Conservation (phyloP, 1,140 invertebrate genomes). For the Pectinophora gossypiella region DNA sequence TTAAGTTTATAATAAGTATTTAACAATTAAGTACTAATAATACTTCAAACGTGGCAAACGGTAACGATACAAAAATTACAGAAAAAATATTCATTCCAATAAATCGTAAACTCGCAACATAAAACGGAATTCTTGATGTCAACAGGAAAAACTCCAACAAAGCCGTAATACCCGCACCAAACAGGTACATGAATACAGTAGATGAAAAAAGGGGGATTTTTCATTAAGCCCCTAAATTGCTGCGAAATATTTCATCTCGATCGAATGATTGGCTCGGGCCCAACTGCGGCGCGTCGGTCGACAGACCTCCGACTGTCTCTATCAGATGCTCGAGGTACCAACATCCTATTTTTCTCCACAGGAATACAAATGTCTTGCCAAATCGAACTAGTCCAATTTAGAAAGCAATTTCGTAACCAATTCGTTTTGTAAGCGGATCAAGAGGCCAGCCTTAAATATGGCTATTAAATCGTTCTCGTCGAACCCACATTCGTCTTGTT, state of each 20-base stretch:
- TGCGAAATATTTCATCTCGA: conserved; percentile 51
- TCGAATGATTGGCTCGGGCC: conserved; percentile 60
- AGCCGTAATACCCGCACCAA: neutral
- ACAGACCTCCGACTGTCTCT: conserved; percentile 56
- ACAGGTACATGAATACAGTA: neutral
- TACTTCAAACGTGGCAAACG: no score
- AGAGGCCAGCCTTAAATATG: conserved; percentile 65
- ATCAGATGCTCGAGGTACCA: neutral
- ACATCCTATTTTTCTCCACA: conserved; percentile 66
- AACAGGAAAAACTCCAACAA: neutral
- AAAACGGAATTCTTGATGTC: no score
- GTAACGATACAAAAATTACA: no score
- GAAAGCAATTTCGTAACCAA: conserved; percentile 72
- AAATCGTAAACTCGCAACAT: no score
- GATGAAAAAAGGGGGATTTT: conserved; percentile 25
- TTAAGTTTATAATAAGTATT: no score
- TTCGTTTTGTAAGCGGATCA: conserved; percentile 70
- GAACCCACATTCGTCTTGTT: conserved; percentile 38
- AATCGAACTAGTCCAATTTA: conserved; percentile 72
- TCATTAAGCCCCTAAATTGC: conserved; percentile 36
- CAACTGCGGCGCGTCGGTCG: conserved; percentile 49
- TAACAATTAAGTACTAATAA: no score
- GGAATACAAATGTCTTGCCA: conserved; percentile 74
- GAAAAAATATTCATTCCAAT: no score
- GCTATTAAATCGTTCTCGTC: conserved; percentile 7